Base-by-base conservation (phyloP, 2,888 invertebrate species). In the Hanleya hanleyi region DNA sequence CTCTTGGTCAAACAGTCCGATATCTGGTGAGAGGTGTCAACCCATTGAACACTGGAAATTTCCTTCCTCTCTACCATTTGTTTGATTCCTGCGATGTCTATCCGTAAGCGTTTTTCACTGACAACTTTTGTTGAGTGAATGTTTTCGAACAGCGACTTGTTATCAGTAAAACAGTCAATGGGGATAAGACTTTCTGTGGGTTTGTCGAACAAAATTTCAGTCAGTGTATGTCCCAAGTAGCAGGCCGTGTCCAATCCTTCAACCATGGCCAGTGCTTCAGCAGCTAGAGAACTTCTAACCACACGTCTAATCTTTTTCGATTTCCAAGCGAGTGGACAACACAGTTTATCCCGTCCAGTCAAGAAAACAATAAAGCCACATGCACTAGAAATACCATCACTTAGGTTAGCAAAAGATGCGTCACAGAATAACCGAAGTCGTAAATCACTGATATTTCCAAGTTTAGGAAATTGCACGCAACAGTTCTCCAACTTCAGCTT, bases 341-440 rank as follows among this genome's bases (percentile, higher is more conserved):
- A 35, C 9, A 36, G 49, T 9, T 68, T 71, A 72, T 71, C 69
- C 37, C 66, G 29, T 32, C 74, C 67, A 67, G 47, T 50, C 6
- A 77, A 66, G 50, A 76, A 74, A 33, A 76, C 50, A 15, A 75
- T 26, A 57, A 69, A 61, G 26, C 70, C 74, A 38, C 73, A 71
- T 36, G 68, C 69, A 70, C 69, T 76, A 26, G 69, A 69, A 12
- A 74, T 62, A 61, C 76, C 71, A 67, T 76, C 77, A 51, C 71
- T 49, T 37, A 80, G 49, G 69, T 80, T 80, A 0, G 76, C 78
- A 69, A 69, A 73, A 15, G 77, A 73, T 29, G 80, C 78, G 74
- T 80, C 77, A 47, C 67, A 73, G 35, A 32, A 74, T 12, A 75
- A 22, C 12, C 76, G 26, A 1, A 80, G 50, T 41, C 70, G 12